Base-by-base conservation (phyloP, 1,140 invertebrate genomes). In the Maniola jurtina region DNA sequence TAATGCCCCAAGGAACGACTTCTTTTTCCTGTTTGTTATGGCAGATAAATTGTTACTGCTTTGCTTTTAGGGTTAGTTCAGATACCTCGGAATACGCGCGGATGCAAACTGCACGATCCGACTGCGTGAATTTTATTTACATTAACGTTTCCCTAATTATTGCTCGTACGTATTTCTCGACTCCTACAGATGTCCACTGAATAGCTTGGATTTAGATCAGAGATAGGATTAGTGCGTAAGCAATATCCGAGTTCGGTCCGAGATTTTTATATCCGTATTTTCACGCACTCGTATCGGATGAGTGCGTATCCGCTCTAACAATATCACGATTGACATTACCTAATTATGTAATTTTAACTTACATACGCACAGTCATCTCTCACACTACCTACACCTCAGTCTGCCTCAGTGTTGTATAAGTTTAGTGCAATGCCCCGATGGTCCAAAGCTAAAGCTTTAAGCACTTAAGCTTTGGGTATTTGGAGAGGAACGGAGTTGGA, bases 401-500 rank as follows among this genome's bases (percentile, higher is more conserved):
- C 5, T 42, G 48, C 65, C 57, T 61, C 11, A 35, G 50, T 61
- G 58, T 61, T 14, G 65, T 60, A 62, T 58, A 62, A 67, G 59
- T 67, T 67, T 62, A 67, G 61, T 67, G 59, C 60, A 54, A 62
- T 58, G 59, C 59, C 65, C 60, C 54, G 54, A 67, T 67, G 52
- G 65, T 67, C 54, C 64, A 35, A 36, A 62, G 60, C 65, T 72
- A 61, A 57, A 50, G 65, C 67, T 73, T 77, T 52, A 70, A 78
- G 65, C 64, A 76, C 67, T 71, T 69, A 71, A 75, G 71, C 57
- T 62, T 66, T 64, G 65, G 66, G 48, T 72, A 62, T 75, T 72
- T 70, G 65, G 68, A 75, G 73, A 64, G 70, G 70, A 47, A 65
- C 61, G 48, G 59, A 74, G 66, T 76, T 73, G 70, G 68, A 73